Conservation (phyloP, 2,113 vertebrate species). For the Chamaea fasciata region DNA sequence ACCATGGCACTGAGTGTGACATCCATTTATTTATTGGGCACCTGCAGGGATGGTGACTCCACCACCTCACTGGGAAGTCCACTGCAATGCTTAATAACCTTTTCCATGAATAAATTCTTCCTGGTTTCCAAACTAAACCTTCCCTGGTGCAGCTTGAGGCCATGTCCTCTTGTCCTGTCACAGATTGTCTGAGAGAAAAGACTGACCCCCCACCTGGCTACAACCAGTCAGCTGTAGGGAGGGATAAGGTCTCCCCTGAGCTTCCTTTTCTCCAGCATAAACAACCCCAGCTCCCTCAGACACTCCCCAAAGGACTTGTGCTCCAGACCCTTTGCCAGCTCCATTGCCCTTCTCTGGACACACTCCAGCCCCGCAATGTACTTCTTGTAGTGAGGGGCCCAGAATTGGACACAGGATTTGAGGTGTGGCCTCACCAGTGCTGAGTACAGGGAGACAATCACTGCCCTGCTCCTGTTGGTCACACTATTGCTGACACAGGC, state of each 20-base stretch:
- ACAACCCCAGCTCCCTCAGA: neutral
- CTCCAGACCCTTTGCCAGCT: neutral
- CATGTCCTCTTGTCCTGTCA: neutral
- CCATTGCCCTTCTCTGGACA: rapidly evolving
- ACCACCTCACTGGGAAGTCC: neutral
- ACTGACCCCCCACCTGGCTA: too few relatives aligned
- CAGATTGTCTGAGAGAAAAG: neutral
- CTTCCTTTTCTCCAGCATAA: neutral
- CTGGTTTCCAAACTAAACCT: neutral
- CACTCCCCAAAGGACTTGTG: neutral
- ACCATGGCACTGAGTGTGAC: neutral
- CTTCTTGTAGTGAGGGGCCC: neutral
- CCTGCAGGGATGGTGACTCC: neutral
- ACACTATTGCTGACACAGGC: rapidly evolving
- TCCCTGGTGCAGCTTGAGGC: neutral
- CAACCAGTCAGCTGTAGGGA: neutral
- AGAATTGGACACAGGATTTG: rapidly evolving
- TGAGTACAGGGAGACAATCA: rapidly evolving
- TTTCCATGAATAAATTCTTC: neutral
- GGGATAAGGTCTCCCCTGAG: too few relatives aligned
- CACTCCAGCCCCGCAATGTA: rapidly evolving
- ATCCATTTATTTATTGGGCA: neutral
- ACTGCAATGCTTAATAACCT: neutral
- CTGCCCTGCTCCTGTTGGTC: neutral
- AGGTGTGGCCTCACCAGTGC: neutral